Evolutionary conservation across 2,888 invertebrate species (phyloP), one percentile per base, ranked within the genome.

Genomic region (Tenthredo livida): DNA sequence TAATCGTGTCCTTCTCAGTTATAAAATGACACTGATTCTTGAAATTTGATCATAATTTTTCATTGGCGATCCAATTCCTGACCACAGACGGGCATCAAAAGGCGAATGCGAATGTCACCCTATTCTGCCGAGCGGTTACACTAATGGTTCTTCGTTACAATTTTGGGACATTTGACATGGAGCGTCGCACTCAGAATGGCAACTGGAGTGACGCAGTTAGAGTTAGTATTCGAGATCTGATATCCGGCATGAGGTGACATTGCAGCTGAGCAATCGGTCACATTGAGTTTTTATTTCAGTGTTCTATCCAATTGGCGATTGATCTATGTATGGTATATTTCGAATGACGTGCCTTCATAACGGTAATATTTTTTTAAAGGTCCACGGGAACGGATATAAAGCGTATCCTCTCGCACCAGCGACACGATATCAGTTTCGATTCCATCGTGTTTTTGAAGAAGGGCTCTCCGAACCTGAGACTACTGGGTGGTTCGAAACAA

Each of bases 391-490:
- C 2, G 29, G 29, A 29, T 29, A 29, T 29, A 29, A 29, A 29
- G n/a, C n/a, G n/a, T n/a, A n/a, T 29, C 1, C 29, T 86, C 89
- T 93, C 65, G 87, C 78, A 3, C 85, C 90, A 10, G 89, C 87
- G 5, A 90, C 88, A 2, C 50, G 82, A 54, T 93, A 93, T 87
- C 89, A 89, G 85, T 90, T 90, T 85, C 90, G 90, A 43, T 87
- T 92, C 10, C 89, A 90, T 85, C 89, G 89, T 86, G 84, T 93
- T 12, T 88, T 86, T 58, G 73, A 73, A 0, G 73, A 87, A 50
- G 90, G 88, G 10, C 77, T 89, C 17, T 88, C 89, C 17, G 78
- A 84, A 21, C 86, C 91, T 3, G 90, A 92, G 87, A 73, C 86
- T 5, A 88, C 91, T 0, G 78, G 87, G 12, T 91, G 90, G 91